phyloP scores from a whole-genome alignment of 1,140 invertebrate species.

The Apis dorsata region DNA sequence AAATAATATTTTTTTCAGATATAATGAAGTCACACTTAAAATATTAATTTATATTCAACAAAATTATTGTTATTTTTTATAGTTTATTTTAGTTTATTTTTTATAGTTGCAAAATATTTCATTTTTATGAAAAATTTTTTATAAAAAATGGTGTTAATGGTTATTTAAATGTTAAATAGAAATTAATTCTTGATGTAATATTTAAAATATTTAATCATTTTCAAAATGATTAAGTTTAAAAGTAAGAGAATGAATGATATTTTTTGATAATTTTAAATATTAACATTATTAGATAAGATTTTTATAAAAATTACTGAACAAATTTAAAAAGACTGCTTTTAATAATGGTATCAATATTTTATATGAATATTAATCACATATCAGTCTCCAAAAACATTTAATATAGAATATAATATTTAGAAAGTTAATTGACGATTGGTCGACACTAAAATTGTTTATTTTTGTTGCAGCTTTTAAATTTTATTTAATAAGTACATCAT shows the following conservation, averaged over 20 bases:
- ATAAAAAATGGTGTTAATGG: background rate
- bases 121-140: conserved; percentile 7
- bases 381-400: conserved; percentile 2
- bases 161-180: background rate
- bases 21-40: background rate
- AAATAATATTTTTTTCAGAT: background rate
- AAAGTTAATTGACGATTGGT: conserved; percentile 58
- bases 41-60: background rate
- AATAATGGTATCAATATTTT: background rate
- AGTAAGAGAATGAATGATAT: background rate
- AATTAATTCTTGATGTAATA: background rate
- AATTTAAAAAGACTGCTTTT: conserved; percentile 41
- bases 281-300: background rate
- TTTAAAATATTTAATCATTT: background rate
- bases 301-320: background rate
- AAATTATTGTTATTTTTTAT: background rate
- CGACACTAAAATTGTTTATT: conserved; percentile 31
- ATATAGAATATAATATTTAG: background rate
- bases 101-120: background rate
- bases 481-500: background rate
- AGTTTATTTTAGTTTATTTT: background rate
- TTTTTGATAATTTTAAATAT: conserved; percentile 6
- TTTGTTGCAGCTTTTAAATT: background rate
- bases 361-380: background rate
- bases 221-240: background rate